Evolutionary conservation across 2,888 invertebrate genomes (phyloP).

Genomic region (Orchesella flavescens): DNA sequence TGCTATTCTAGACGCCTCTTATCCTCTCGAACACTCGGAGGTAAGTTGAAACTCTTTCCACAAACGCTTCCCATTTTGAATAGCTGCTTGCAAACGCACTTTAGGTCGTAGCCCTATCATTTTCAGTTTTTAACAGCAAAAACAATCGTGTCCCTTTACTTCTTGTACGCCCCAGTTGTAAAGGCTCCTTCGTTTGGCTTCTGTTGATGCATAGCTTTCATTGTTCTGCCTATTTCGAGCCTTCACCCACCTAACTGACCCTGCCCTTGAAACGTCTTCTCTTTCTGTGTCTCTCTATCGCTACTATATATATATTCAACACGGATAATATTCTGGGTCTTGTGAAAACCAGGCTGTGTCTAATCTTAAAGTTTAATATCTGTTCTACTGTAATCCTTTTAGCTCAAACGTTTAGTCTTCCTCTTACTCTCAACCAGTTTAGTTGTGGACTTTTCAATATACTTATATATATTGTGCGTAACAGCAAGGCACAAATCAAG

Average conservation of each 20-base stretch:
- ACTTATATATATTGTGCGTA: too few species aligned
- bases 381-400: too few species aligned
- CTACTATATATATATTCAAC: conserved; percentile 7
- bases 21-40: conserved; percentile 72
- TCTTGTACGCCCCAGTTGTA: conserved; percentile 20
- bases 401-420: too few species aligned
- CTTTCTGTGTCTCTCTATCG: conserved; percentile 57
- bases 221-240: conserved; percentile 67
- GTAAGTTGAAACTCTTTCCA: conserved; percentile 72
- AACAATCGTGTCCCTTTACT: conserved; percentile 33
- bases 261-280: conserved; percentile 55
- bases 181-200: conserved; percentile 54
- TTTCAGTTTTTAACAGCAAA: conserved; percentile 19
- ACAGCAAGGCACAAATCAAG: too few species aligned
- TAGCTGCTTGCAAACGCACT: conserved; percentile 69
- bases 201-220: conserved; percentile 71
- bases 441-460: too few species aligned
- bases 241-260: conserved; percentile 62
- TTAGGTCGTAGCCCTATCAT: conserved; percentile 50
- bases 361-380: not conserved
- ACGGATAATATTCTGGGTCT: conserved; percentile 45
- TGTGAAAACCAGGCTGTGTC: not conserved
- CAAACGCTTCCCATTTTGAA: conserved; percentile 72
- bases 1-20: conserved; percentile 72
- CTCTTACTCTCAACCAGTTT: too few species aligned